phyloP scores from a whole-genome alignment of 2,113 vertebrate species.

The Forbesichthys papilliferus region DNA sequence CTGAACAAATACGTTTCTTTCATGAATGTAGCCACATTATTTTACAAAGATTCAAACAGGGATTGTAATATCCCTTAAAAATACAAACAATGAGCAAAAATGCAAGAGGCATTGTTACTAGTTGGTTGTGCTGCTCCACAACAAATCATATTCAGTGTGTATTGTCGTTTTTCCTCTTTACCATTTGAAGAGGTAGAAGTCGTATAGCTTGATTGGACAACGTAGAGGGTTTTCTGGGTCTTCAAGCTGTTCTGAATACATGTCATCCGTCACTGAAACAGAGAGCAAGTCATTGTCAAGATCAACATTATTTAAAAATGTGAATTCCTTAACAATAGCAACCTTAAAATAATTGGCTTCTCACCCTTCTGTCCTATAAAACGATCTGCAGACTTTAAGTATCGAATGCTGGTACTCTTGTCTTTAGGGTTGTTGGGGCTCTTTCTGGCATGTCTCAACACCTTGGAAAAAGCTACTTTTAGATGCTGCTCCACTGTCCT shows the following conservation, averaged over 20 bases:
- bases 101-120: too few relatives aligned
- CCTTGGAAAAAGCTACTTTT: constrained; percentile 98
- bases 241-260: constrained; percentile 98
- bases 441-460: constrained; percentile 97
- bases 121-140: too few relatives aligned
- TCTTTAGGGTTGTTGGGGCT: constrained; percentile 98
- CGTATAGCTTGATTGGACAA: constrained; percentile 98
- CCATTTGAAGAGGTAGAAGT: constrained; percentile 99
- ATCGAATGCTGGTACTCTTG: constrained; percentile 98
- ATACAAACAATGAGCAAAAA: too few relatives aligned
- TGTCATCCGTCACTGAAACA: constrained; percentile 95
- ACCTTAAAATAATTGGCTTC: not conserved
- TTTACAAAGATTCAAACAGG: too few relatives aligned
- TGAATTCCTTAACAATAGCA: not conserved
- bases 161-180: constrained; percentile 65
- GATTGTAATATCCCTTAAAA: too few relatives aligned
- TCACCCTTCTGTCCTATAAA: constrained; percentile 96
- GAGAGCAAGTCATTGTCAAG: not conserved
- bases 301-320: not conserved
- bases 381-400: constrained; percentile 90
- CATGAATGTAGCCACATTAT: too few relatives aligned
- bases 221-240: constrained; percentile 96
- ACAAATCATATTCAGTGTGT: not conserved
- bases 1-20: too few relatives aligned
- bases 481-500: constrained; percentile 97